phyloP scores from a whole-genome alignment of 2,113 vertebrate species.

The Amblyopsis rosae region DNA sequence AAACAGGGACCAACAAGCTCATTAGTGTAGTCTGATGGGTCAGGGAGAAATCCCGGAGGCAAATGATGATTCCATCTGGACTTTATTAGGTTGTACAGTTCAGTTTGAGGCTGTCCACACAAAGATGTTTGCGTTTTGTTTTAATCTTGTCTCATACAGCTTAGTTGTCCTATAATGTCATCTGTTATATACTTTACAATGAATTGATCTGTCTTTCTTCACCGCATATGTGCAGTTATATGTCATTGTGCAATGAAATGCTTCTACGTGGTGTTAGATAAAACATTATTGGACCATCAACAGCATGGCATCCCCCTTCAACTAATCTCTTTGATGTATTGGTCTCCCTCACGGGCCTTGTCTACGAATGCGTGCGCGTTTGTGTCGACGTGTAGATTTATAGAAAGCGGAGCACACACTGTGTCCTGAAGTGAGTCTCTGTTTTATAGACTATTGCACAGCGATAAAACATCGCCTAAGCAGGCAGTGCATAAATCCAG shows the following conservation, averaged over 20 bases:
- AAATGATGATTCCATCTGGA: constrained; percentile 35
- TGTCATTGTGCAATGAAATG: constrained; percentile 29
- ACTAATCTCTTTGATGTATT: constrained; percentile 51
- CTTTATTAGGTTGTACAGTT: background rate
- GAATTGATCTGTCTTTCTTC: background rate
- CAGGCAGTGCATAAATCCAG: constrained; percentile 30
- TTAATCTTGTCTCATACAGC: constrained; percentile 17
- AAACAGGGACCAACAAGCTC: constrained; percentile 30
- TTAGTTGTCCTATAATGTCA: background rate
- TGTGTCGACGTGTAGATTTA: constrained; percentile 61
- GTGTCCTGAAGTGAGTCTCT: constrained; percentile 44
- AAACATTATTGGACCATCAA: constrained; percentile 37
- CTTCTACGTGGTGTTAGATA: constrained; percentile 42
- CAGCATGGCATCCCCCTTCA: constrained; percentile 5
- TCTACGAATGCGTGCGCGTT: constrained; percentile 42
- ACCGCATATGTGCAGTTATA: background rate
- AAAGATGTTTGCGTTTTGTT: background rate
- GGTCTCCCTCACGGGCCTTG: constrained; percentile 36
- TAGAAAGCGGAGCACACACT: constrained; percentile 34
- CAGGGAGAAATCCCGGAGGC: constrained; percentile 30
- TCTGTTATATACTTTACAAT: background rate
- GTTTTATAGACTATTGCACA: constrained; percentile 44
- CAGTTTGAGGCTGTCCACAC: background rate
- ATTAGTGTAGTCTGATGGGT: constrained; percentile 34
- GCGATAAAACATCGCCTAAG: constrained; percentile 53